Percentiles rank a stretch among this genome's conserved stretches.
Conservation (phyloP, 2,888 invertebrate genomes). For the Torymus aiolomorphi region DNA sequence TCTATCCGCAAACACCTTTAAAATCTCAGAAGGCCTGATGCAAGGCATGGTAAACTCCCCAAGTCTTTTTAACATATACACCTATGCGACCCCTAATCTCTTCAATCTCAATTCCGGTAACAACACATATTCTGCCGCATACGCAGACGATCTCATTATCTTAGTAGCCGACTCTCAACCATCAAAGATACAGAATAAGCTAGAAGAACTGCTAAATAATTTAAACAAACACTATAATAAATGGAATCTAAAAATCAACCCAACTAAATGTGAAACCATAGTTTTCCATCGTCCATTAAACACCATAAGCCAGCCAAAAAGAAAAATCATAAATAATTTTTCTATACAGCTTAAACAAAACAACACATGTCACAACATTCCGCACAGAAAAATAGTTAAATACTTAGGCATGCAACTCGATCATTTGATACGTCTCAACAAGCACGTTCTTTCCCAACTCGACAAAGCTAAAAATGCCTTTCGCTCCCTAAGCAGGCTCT, state of each 20-base stretch:
- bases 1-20: background rate
- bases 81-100: background rate
- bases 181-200: background rate
- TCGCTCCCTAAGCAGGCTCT: background rate
- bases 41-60: background rate
- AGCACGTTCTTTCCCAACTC: constrained; percentile 1
- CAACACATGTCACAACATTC: too few relatives aligned
- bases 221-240: background rate
- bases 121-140: background rate
- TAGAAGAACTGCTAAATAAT: background rate
- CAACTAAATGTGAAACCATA: constrained; percentile 19
- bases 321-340: too few relatives aligned
- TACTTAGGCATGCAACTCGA: too few relatives aligned
- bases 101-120: background rate
- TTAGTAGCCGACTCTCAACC: background rate
- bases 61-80: too few relatives aligned
- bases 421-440: too few relatives aligned
- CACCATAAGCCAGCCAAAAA: too few relatives aligned
- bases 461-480: constrained; percentile 6
- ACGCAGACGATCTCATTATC: constrained; percentile 1
- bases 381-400: too few relatives aligned
- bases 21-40: background rate
- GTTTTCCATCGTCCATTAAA: too few relatives aligned
- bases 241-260: constrained; percentile 21
- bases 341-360: too few relatives aligned